These are phyloP conservation scores for Bucorvus abyssinicus DNA, from an alignment of 2,797 vertebrate species.

Conservation along the genomic window DNA sequence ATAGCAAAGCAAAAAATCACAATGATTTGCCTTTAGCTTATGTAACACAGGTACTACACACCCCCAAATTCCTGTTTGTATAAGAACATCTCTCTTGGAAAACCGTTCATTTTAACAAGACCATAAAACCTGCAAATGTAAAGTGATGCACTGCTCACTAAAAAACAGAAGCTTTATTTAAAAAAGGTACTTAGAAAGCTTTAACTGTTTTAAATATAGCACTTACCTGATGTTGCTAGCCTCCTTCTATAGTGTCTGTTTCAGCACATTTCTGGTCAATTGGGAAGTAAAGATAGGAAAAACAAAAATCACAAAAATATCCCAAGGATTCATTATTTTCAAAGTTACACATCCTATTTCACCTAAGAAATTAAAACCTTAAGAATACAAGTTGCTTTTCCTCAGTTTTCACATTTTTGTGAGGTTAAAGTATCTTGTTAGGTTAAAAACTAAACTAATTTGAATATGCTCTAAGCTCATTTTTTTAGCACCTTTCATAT, in stretches of 20 bases:
- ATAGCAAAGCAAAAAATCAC: not conserved
- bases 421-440: not conserved
- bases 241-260: not conserved
- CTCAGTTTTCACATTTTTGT: not conserved
- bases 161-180: not conserved
- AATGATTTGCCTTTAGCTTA: not conserved
- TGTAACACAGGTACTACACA: not conserved
- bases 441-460: not conserved
- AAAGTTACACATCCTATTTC: not conserved
- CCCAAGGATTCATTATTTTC: not conserved
- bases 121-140: not conserved
- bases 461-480: not conserved
- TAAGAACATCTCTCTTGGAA: not conserved
- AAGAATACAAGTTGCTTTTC: not conserved
- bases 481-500: not conserved
- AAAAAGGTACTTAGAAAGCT: not conserved
- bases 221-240: slow-evolving; percentile 35
- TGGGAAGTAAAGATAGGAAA: slow-evolving; percentile 12
- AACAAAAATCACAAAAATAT: not conserved
- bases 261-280: slow-evolving; percentile 52
- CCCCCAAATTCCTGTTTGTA: not conserved
- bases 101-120: not conserved
- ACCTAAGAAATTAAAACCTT: not conserved
- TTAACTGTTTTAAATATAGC: not conserved
- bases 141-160: not conserved